phyloP scores from a whole-genome alignment of 2,113 vertebrate genomes.

The Monarcha castaneiventris region DNA sequence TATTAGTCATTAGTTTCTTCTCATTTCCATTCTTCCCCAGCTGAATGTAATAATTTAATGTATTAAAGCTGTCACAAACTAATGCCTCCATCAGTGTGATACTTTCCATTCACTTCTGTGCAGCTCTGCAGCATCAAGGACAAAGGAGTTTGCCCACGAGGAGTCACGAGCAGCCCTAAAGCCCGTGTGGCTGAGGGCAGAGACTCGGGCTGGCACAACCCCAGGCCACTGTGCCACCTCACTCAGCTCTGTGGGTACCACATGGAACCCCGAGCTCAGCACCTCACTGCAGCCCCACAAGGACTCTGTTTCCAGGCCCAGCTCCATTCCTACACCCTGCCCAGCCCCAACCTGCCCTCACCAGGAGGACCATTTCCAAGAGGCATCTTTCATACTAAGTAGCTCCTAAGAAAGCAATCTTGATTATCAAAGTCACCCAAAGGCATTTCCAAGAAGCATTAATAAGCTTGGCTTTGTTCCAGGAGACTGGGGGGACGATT shows the following conservation, averaged over 20 bases:
- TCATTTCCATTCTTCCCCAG: not conserved
- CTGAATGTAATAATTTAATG: not conserved
- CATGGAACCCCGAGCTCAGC: accelerated
- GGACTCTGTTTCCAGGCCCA: not conserved
- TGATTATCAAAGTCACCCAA: not conserved
- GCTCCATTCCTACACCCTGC: not conserved
- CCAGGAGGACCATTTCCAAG: not conserved
- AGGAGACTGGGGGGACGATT: not conserved
- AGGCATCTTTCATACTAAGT: not conserved
- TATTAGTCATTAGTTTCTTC: not conserved
- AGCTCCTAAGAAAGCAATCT: not conserved
- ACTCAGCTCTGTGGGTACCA: accelerated
- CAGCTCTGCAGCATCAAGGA: not conserved
- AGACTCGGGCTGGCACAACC: not conserved
- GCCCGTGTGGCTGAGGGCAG: not conserved
- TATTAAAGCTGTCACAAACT: not conserved
- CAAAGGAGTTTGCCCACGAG: not conserved
- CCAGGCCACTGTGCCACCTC: accelerated
- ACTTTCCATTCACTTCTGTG: not conserved
- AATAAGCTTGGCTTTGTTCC: not conserved
- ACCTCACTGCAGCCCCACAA: not conserved
- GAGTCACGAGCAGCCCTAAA: not conserved
- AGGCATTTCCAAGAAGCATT: not conserved
- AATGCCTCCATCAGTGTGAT: not conserved
- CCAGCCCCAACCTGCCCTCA: not conserved